These are phyloP conservation scores for Callimorpha dominula DNA, from an alignment of 2,888 invertebrate genomes.

Conservation along the genomic window DNA sequence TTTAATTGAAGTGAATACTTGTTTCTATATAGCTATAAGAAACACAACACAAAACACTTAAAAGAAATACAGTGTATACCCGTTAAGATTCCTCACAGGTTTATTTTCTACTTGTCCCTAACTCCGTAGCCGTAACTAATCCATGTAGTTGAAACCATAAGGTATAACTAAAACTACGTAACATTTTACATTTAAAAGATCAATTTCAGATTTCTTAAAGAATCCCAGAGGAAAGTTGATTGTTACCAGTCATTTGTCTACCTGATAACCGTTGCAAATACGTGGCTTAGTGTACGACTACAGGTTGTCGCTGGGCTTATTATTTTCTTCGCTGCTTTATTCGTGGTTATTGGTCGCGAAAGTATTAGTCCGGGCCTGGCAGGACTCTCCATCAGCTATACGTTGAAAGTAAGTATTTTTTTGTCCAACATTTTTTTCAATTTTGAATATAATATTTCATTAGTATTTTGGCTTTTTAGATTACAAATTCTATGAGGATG, in stretches of 20 bases:
- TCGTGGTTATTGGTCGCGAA: constrained; percentile 94
- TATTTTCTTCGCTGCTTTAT: constrained; percentile 97
- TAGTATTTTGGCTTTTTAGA: constrained; percentile 82
- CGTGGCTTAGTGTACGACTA: constrained; percentile 97
- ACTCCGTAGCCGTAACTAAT: no score
- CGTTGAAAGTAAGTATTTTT: constrained; percentile 89
- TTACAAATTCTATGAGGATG: constrained; percentile 98
- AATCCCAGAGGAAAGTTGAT: constrained; percentile 96
- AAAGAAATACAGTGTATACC: no score
- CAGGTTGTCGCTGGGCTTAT: constrained; percentile 99
- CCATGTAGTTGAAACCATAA: no score
- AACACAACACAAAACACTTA: no score
- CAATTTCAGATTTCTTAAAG: constrained; percentile 90
- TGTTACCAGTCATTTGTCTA: constrained; percentile 97
- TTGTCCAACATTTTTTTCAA: no score
- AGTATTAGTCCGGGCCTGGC: constrained; percentile 92
- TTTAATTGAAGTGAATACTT: no score
- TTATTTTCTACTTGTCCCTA: no score
- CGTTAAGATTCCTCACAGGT: no score
- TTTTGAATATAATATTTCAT: not conserved
- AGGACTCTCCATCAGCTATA: constrained; percentile 96
- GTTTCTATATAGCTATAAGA: no score
- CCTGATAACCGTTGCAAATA: constrained; percentile 96
- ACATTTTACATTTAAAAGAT: not conserved
- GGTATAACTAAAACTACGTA: not conserved